These are phyloP conservation scores for Archivesica marissinica DNA, from an alignment of 1,140 invertebrate genomes.

Conservation along the genomic window DNA sequence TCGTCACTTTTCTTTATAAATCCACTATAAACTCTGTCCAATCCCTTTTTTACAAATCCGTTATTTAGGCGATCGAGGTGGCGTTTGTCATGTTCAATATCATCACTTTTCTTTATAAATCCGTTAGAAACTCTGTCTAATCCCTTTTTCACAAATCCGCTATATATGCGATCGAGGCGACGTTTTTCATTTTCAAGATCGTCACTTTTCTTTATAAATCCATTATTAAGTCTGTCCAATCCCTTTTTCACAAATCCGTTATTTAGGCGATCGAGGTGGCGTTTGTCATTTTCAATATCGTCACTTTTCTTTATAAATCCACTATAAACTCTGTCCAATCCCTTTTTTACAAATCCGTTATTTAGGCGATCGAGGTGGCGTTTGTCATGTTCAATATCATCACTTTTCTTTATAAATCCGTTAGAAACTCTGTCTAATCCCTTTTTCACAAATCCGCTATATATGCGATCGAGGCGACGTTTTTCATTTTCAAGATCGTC, in stretches of 20 bases:
- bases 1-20: slow-evolving; percentile 47
- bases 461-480: slow-evolving; percentile 13
- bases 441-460: slow-evolving; percentile 35
- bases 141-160: not conserved
- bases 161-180: not conserved
- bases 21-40: slow-evolving; percentile 19
- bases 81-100: not conserved
- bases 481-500: not conserved
- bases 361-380: not conserved
- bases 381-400: not conserved
- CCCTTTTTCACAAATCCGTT: not conserved
- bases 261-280: not conserved
- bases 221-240: not conserved
- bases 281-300: slow-evolving; percentile 1
- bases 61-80: slow-evolving; percentile 4
- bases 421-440: not conserved
- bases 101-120: too few relatives aligned
- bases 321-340: slow-evolving; percentile 11
- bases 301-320: slow-evolving; percentile 49
- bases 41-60: slow-evolving; percentile 42
- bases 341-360: slow-evolving; percentile 44
- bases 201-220: slow-evolving; percentile 28
- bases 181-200: not conserved
- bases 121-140: too few relatives aligned
- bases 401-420: not conserved